Base-by-base conservation (phyloP, 2,113 vertebrate species). In the Actinemys pallida region DNA sequence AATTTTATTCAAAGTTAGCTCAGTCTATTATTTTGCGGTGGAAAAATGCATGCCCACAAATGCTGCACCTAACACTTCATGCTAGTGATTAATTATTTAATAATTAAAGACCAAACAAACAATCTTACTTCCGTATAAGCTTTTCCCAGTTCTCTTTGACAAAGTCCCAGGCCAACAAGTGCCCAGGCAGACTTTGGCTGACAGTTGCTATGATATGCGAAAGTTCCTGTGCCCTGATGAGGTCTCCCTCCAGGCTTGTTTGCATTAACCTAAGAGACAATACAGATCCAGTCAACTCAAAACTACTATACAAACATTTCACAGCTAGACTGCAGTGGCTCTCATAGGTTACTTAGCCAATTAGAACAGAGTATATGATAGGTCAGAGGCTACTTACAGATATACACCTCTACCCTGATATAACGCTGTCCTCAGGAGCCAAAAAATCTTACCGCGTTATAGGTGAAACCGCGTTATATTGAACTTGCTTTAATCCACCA, bases 121-220 rank as follows among this genome's bases (percentile, higher is more conserved):
- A 57, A 31, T 94, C 99, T 98, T 98, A 99, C 99, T 98, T 99
- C 79, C 98, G 96, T 91, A 98, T 98, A 94, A 99, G 99, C 42
- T 95, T 97, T 94, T 99, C 98, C 99, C 99, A 99, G 97, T 99
- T 99, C 95, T 99, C 98, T 96, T 99, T 99, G 59, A 99, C 98
- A 84, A 99, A 99, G 97, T 99, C 98, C 99, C 99, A 99, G 24
- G 98, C 99, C 94, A 99, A 93, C 85, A 99, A 97, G 96, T 99
- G 97, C 39, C 99, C 99, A 19, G 98, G 95, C 86, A 99, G 98
- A 95, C 93, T 97, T 8, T 84, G 98, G 96, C 98, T 98, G 89
- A 99, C 90, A 5, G 97, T 98, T 92, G 17, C 96, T 95, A 99
- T 97, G 96, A 99, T 96, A 85, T 97, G 95, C 12, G 99, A 98